These are phyloP conservation scores for Siderastrea radians DNA, from an alignment of 92 coral and sea anemone genomes.

Conservation along the genomic window DNA sequence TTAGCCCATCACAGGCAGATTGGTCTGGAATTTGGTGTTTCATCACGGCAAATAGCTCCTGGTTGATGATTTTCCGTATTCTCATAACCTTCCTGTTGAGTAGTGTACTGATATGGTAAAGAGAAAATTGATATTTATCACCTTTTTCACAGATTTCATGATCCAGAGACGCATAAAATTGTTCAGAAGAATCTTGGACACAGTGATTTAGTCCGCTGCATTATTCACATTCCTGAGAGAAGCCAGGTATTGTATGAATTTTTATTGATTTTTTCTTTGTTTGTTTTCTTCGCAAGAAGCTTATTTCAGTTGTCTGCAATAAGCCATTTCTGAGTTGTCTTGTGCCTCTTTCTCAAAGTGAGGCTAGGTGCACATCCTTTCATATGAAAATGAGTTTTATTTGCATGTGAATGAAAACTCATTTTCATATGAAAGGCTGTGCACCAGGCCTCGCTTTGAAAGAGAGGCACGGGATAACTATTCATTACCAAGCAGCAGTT, in stretches of 20 bases:
- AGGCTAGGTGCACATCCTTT: no score
- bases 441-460: no score
- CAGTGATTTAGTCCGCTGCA: conserved; percentile 93
- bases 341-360: no score
- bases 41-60: no score
- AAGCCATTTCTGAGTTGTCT: not conserved
- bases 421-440: no score
- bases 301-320: not conserved
- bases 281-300: not conserved
- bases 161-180: conserved; percentile 90
- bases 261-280: not conserved
- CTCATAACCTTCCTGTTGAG: not conserved
- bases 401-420: no score
- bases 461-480: no score
- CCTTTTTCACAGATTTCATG: conserved; percentile 83
- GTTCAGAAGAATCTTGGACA: conserved; percentile 99
- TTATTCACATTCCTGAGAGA: conserved; percentile 95
- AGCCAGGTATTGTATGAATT: conserved; percentile 76
- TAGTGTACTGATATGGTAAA: not conserved
- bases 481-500: no score
- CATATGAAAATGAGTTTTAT: no score
- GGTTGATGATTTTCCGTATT: not conserved
- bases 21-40: not conserved
- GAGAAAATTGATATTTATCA: not conserved
- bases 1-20: not conserved